A percentile compares a stretch with the other conserved stretches of the same genome.
These are phyloP conservation scores for Serrognathus titanus DNA, from an alignment of 2,888 invertebrate genomes.

Conservation along the genomic window DNA sequence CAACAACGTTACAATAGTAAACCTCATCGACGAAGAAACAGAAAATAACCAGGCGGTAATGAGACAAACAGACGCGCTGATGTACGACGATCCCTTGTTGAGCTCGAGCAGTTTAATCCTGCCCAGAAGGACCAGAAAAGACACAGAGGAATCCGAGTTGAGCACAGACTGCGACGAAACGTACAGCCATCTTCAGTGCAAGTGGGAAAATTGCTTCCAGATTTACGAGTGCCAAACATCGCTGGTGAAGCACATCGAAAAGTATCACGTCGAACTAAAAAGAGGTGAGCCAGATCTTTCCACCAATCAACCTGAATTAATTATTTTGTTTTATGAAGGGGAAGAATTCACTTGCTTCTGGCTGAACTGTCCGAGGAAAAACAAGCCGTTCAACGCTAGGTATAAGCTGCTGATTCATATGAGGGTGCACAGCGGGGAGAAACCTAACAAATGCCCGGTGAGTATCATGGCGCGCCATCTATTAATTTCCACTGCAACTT, in stretches of 20 bases:
- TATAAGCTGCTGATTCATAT: slow-evolving; percentile 97
- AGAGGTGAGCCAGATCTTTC: slow-evolving; percentile 52
- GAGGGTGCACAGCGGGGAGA: slow-evolving; percentile 97
- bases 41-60: slow-evolving; percentile 48
- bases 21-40: slow-evolving; percentile 6
- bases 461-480: slow-evolving; percentile 48
- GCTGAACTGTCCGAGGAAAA: slow-evolving; percentile 85
- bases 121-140: slow-evolving; percentile 19
- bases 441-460: slow-evolving; percentile 96
- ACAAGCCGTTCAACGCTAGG: slow-evolving; percentile 93
- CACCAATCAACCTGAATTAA: neutral
- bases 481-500: too few relatives aligned
- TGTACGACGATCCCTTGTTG: slow-evolving; percentile 43
- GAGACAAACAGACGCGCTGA: slow-evolving; percentile 46
- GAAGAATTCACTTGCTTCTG: slow-evolving; percentile 93
- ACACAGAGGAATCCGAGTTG: slow-evolving; percentile 7
- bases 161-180: slow-evolving; percentile 18
- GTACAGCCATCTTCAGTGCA: slow-evolving; percentile 56
- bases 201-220: slow-evolving; percentile 83
- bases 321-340: slow-evolving; percentile 44
- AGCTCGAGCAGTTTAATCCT: slow-evolving; percentile 28
- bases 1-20: slow-evolving; percentile 27
- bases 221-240: slow-evolving; percentile 75
- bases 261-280: slow-evolving; percentile 82
- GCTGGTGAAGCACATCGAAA: slow-evolving; percentile 80